These are phyloP conservation scores for Rhogogaster chlorosoma DNA, from an alignment of 2,888 invertebrate genomes.

Conservation along the genomic window DNA sequence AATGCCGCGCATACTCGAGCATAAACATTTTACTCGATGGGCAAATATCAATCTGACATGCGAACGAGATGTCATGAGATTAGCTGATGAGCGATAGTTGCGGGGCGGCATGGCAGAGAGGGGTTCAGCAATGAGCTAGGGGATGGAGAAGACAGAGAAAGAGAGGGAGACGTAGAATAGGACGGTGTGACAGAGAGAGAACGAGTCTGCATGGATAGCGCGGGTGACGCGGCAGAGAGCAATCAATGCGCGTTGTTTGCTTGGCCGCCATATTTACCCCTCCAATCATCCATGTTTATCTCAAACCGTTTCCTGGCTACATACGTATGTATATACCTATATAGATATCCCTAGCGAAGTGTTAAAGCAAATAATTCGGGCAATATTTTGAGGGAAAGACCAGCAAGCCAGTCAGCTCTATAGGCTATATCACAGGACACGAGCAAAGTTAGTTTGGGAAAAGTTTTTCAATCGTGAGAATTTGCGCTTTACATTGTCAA, in stretches of 20 bases:
- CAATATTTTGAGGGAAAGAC: neutral
- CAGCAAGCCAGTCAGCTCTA: neutral
- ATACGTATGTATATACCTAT: neutral
- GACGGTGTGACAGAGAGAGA: neutral
- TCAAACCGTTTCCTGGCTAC: conserved; percentile 22
- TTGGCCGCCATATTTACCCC: conserved; percentile 41
- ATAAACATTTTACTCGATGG: conserved; percentile 29
- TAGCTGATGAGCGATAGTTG: conserved; percentile 42
- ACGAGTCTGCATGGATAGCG: neutral
- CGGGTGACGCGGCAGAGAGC: conserved; percentile 31
- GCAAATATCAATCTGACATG: conserved; percentile 41
- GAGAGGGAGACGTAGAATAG: neutral
- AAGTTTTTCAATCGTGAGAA: conserved; percentile 39
- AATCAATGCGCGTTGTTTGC: conserved; percentile 45
- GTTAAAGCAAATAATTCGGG: conserved; percentile 17
- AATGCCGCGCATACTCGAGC: neutral
- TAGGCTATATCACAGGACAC: neutral
- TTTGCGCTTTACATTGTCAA: conserved; percentile 14
- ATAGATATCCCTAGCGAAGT: conserved; percentile 4
- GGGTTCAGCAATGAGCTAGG: neutral
- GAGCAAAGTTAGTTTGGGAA: neutral
- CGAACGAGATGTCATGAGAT: conserved; percentile 49
- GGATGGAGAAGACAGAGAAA: neutral
- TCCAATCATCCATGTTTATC: conserved; percentile 41
- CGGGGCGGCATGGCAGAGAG: neutral